Percentiles rank a stretch among this genome's conserved stretches.
These are phyloP conservation scores for Aphyosemion australe DNA, from an alignment of 2,113 vertebrate species.

Conservation along the genomic window DNA sequence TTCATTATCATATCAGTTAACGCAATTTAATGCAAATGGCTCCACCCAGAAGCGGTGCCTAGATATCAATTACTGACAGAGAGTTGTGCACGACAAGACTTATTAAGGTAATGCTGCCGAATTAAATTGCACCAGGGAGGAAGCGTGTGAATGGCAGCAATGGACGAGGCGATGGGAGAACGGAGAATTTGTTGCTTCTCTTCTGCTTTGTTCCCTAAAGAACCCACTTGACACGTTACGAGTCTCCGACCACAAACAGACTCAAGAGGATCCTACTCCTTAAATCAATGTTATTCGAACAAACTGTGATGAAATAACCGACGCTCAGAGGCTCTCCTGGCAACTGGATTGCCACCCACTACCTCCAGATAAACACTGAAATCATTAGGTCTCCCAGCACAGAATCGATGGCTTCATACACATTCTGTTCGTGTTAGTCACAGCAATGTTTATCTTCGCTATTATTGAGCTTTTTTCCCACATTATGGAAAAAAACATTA, in stretches of 20 bases:
- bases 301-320: slow-evolving; percentile 59
- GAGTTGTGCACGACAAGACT: slow-evolving; percentile 64
- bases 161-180: slow-evolving; percentile 26
- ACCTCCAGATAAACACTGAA: slow-evolving; percentile 39
- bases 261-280: slow-evolving; percentile 54
- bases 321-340: slow-evolving; percentile 53
- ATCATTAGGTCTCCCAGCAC: slow-evolving; percentile 52
- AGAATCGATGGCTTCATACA: slow-evolving; percentile 48
- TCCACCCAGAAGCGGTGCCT: slow-evolving; percentile 71
- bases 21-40: slow-evolving; percentile 82
- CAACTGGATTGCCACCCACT: slow-evolving; percentile 43
- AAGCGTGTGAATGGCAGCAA: slow-evolving; percentile 42
- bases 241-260: slow-evolving; percentile 42
- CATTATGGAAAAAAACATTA: slow-evolving; percentile 3
- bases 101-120: slow-evolving; percentile 71
- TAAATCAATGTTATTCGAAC: slow-evolving; percentile 65
- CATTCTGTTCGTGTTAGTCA: slow-evolving; percentile 29
- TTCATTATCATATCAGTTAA: slow-evolving; percentile 84
- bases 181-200: slow-evolving; percentile 39
- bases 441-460: slow-evolving; percentile 28
- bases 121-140: slow-evolving; percentile 71
- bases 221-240: slow-evolving; percentile 34
- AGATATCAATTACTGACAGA: slow-evolving; percentile 81
- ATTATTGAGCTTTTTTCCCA: slow-evolving; percentile 17
- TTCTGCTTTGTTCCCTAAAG: slow-evolving; percentile 36